Conservation (phyloP, 2,888 invertebrate genomes). For the Lepidocyrtinus sp. region DNA sequence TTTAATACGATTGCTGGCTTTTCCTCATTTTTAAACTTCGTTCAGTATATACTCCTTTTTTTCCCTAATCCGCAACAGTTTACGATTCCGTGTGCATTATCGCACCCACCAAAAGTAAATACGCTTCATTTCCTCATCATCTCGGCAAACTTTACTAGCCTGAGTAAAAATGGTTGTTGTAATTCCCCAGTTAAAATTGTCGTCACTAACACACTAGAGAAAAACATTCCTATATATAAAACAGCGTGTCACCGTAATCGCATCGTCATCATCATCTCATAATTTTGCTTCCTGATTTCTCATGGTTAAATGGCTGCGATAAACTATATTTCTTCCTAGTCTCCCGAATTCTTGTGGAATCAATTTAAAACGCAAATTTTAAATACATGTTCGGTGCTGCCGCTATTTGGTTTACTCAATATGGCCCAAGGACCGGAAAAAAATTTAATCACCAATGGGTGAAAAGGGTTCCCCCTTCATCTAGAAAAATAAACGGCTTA, state of each 20-base stretch:
- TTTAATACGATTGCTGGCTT: neutral
- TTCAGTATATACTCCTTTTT: conserved; percentile 17
- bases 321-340: no score
- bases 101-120: conserved; percentile 1
- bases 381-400: no score
- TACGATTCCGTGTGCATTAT: conserved; percentile 42
- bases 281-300: conserved; percentile 55
- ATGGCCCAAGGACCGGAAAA: no score
- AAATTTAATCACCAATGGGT: no score
- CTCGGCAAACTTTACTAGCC: conserved; percentile 7
- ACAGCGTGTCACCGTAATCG: neutral
- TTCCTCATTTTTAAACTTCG: neutral
- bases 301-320: conserved; percentile 36
- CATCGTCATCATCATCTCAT: conserved; percentile 30
- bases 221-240: neutral
- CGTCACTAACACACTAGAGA: neutral
- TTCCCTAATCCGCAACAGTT: conserved; percentile 35
- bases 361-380: neutral
- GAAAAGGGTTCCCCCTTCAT: no score
- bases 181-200: neutral
- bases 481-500: no score
- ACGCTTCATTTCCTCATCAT: conserved; percentile 29
- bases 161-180: neutral
- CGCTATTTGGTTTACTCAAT: no score
- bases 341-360: neutral